Evolutionary conservation across 2,797 vertebrate species (phyloP), one percentile per base, ranked within the genome.

Genomic region (Cichlasoma orientale): DNA sequence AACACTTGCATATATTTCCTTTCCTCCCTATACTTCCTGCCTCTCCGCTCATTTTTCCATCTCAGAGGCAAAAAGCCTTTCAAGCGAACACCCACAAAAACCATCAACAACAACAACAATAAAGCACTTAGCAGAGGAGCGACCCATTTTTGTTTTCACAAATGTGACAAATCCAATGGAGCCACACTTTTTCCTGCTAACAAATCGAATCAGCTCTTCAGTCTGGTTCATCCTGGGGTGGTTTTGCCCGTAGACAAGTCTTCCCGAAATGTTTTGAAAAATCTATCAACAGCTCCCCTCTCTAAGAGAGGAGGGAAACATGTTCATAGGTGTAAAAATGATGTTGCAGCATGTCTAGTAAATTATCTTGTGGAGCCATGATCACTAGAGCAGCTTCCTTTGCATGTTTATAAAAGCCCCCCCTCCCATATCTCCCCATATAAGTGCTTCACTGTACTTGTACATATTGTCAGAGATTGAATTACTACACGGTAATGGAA

Each of bases 401-500:
- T 83, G 66, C 77, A 68, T 50, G 52, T 74, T 80, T 81, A 78
- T 88, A 79, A 88, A 88, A 82, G 63, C 47, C 82, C 38, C 33
- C 27, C 57, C 12, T 0, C 58, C 19, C 36, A 31, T 12, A 27
- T 44, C 61, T 80, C 53, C 72, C 76, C 70, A 75, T 85, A 78
- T 90, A 88, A 92, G 91, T 91, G 92, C 91, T 88, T 90, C 86
- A 77, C 72, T 82, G 77, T 36, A 69, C 82, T 88, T 83, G 84
- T 90, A 89, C 77, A 87, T 89, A 79, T 86, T 88, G 75, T 72
- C 66, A 78, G 77, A 83, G 84, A 94, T 90, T 92, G 83, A 88
- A 92, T 94, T 93, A 89, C 82, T 70, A 88, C 79, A 82, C 63
- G 63, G 84, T 93, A 94, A 95, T 94, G 94, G 94, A 93, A 92